A percentile compares a stretch with the other conserved stretches of the same genome.
Evolutionary conservation across 1,140 invertebrate genomes (phyloP).

Genomic region (Goniozus legneri): DNA sequence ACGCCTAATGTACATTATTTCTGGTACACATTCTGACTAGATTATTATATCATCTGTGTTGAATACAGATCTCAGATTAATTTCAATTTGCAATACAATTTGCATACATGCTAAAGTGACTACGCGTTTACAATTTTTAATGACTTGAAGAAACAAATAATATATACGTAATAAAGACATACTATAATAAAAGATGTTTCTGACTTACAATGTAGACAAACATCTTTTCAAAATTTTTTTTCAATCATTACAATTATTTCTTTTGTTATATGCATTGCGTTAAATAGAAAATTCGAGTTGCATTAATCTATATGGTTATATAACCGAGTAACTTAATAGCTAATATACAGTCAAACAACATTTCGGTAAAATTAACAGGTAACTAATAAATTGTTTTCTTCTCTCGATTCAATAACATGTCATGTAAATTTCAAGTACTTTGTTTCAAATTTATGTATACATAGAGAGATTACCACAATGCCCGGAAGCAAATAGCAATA

Average conservation of each 20-base stretch:
- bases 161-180: neutral
- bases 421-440: neutral
- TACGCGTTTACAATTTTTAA: neutral
- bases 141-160: conserved; percentile 1
- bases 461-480: too few relatives aligned
- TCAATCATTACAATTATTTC: conserved; percentile 6
- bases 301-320: too few relatives aligned
- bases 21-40: conserved; percentile 21
- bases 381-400: too few relatives aligned
- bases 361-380: too few relatives aligned
- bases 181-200: neutral
- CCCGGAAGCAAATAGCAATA: too few relatives aligned
- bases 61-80: conserved; percentile 6
- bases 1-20: conserved; percentile 4
- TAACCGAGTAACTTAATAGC: too few relatives aligned
- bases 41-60: too few relatives aligned
- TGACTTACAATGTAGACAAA: conserved; percentile 11
- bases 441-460: neutral
- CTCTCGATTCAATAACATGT: too few relatives aligned
- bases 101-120: neutral
- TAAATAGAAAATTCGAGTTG: too few relatives aligned
- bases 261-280: too few relatives aligned
- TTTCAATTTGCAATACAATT: conserved; percentile 2
- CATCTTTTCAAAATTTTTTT: conserved; percentile 10
- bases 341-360: too few relatives aligned